phyloP scores from a whole-genome alignment of 1,140 invertebrate species.

The Bombus terrestris region DNA sequence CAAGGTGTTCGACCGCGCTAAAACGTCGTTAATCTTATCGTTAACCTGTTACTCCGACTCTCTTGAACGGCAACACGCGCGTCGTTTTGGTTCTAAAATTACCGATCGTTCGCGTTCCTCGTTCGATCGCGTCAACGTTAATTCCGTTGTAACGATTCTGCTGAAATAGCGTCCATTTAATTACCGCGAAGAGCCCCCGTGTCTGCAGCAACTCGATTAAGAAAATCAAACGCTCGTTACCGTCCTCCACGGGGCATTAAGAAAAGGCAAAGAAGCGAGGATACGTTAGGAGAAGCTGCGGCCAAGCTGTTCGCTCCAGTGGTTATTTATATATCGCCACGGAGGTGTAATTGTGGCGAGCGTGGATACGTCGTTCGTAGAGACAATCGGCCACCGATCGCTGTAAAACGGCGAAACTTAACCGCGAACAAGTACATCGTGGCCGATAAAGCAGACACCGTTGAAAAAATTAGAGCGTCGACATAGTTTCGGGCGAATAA shows the following conservation, averaged over 20 bases:
- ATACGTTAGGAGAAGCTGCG: background rate
- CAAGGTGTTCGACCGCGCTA: no score
- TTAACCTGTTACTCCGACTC: no score
- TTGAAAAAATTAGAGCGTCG: conserved; percentile 35
- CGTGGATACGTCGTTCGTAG: background rate
- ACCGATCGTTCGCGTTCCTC: background rate
- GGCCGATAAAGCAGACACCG: conserved; percentile 5
- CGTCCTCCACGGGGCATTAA: background rate
- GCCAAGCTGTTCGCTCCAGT: background rate
- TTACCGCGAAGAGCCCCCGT: background rate
- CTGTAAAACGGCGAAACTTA: conserved; percentile 14
- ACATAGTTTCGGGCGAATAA: conserved; percentile 39
- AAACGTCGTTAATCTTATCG: no score
- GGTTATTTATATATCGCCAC: background rate
- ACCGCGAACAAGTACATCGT: background rate
- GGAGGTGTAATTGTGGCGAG: background rate
- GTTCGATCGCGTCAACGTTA: background rate
- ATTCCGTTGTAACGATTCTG: background rate
- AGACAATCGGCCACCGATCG: background rate
- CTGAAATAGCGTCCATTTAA: background rate
- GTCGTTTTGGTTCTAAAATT: background rate
- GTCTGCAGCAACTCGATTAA: background rate
- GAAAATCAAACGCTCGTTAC: conserved; percentile 36
- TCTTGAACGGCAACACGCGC: no score
- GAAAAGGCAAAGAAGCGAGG: background rate